phyloP scores from a whole-genome alignment of 2,797 vertebrate species.

The Cyclopterus lumpus region DNA sequence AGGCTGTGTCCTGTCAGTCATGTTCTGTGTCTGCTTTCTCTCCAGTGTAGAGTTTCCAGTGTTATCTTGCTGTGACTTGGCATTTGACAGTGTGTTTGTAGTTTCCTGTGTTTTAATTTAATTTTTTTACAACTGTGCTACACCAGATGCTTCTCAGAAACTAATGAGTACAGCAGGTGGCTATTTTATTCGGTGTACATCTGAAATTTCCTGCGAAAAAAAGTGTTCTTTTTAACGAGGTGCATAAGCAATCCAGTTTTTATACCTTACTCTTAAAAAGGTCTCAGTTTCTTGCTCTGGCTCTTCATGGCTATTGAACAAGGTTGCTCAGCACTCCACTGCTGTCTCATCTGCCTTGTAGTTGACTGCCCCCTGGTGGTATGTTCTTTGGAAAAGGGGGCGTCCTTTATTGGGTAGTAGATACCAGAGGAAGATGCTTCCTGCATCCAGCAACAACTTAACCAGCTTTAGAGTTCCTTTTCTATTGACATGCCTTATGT shows the following conservation, averaged over 20 bases:
- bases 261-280: slow-evolving; percentile 42
- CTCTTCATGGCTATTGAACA: slow-evolving; percentile 33
- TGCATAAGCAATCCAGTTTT: slow-evolving; percentile 51
- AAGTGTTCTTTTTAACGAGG: slow-evolving; percentile 31
- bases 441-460: slow-evolving; percentile 61
- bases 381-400: slow-evolving; percentile 3
- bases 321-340: slow-evolving; percentile 46
- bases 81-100: slow-evolving; percentile 55
- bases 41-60: slow-evolving; percentile 46
- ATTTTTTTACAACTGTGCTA: slow-evolving; percentile 38
- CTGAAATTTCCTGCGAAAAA: slow-evolving; percentile 27
- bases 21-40: slow-evolving; percentile 51
- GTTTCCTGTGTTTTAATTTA: slow-evolving; percentile 27
- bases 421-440: slow-evolving; percentile 54
- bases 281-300: slow-evolving; percentile 30
- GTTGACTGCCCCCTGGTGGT: slow-evolving; percentile 77
- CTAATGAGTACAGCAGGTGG: slow-evolving; percentile 42
- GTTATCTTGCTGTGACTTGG: slow-evolving; percentile 55
- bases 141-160: slow-evolving; percentile 60
- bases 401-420: slow-evolving; percentile 30
- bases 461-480: slow-evolving; percentile 64
- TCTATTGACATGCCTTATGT: slow-evolving; percentile 54
- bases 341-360: slow-evolving; percentile 69
- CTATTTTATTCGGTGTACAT: slow-evolving; percentile 27
- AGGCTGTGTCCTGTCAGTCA: slow-evolving; percentile 57